Base-by-base conservation (phyloP, 2,888 invertebrate genomes). In the Brenthis daphne region DNA sequence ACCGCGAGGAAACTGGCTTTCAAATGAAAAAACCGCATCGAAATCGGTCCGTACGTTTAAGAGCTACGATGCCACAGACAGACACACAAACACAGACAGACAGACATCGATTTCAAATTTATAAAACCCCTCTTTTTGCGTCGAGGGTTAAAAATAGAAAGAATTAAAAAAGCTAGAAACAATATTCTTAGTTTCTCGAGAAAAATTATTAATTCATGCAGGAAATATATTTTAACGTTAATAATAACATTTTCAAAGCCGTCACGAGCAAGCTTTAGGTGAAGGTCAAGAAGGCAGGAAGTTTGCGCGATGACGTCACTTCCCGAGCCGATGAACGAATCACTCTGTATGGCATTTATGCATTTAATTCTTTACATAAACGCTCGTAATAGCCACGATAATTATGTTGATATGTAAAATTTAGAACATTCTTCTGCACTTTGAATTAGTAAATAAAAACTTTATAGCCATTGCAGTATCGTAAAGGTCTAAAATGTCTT, bases 241-340 rank as follows among this genome's bases (percentile, higher is more conserved):
- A 57, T 57, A 70, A 56, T 64, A 58, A 74, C 66, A 67, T 58
- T 54, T 53, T 60, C 47, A 47, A 61, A 43, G 51, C 48, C 48
- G 37, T 47, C 64, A 70, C 67, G 6, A 61, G 72, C 80, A 76
- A 81, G 82, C 82, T 85, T 83, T 84, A 80, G 89, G 88, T 88
- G 88, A 90, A 90, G 90, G 90, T 86, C 87, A 80, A 78, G 83
- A 80, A 80, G 84, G 84, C 81, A 77, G 77, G 78, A 84, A 86
- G 86, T 57, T 43, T 72, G 55, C 55, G 80, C 80, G 81, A 65
- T 88, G 87, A 89, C 89, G 88, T 90, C 88, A 90, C 77, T 85
- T 90, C 90, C 90, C 80, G 82, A 79, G 83, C 84, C 80, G 80
- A 81, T 83, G 84, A 84, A 85, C 84, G 81, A 80, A 78, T 80